Conservation (phyloP, 2,113 vertebrate species). For the Petrocephalus zakoni region DNA sequence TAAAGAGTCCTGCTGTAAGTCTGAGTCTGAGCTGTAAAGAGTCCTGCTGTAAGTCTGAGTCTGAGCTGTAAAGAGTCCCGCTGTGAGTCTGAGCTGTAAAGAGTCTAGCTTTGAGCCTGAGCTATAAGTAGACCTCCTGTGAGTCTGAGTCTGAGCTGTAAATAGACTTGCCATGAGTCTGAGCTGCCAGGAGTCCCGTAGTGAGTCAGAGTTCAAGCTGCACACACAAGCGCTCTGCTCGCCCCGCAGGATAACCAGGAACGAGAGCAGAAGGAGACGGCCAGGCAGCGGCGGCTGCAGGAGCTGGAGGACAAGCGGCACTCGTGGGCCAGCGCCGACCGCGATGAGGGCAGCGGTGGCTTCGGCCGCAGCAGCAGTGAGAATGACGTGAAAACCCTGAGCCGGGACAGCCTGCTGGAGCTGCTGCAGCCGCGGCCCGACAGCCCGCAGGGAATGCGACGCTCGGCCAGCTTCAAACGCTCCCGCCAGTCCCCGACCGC, state of each 20-base stretch:
- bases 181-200: not conserved
- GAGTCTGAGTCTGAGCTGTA: not conserved
- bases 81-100: not conserved
- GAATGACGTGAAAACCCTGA: slow-evolving; percentile 66
- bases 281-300: slow-evolving; percentile 57
- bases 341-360: slow-evolving; percentile 60
- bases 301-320: slow-evolving; percentile 75
- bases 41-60: not conserved
- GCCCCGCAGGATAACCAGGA: slow-evolving; percentile 74
- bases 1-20: too few species aligned
- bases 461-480: slow-evolving; percentile 63
- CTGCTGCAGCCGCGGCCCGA: slow-evolving; percentile 58
- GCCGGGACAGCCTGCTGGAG: slow-evolving; percentile 60
- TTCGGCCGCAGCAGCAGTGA: slow-evolving; percentile 76
- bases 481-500: slow-evolving; percentile 58
- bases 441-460: slow-evolving; percentile 46
- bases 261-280: slow-evolving; percentile 66
- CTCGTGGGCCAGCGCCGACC: slow-evolving; percentile 63
- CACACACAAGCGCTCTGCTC: not conserved
- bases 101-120: not conserved
- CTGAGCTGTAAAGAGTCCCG: not conserved
- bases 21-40: too few species aligned
- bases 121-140: too few species aligned
- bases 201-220: not conserved
- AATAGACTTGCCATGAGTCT: not conserved